phyloP scores from a whole-genome alignment of 2,113 vertebrate species.

The Castor canadensis region DNA sequence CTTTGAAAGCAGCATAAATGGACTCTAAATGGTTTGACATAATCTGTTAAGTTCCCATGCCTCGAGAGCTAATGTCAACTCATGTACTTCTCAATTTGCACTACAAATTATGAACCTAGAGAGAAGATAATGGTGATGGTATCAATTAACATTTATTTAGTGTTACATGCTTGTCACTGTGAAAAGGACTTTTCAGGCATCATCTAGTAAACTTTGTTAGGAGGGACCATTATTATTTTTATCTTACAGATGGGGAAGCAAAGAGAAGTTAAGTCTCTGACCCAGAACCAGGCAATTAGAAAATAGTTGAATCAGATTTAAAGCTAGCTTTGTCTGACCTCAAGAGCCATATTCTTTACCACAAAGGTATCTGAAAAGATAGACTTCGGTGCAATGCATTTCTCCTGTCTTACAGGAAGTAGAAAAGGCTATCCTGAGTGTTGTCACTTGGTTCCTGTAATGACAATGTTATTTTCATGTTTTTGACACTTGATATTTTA shows the following conservation, averaged over 20 bases:
- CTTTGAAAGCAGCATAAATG: conserved; percentile 88
- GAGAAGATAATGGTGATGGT: neutral
- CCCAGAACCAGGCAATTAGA: neutral
- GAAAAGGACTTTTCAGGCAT: neutral
- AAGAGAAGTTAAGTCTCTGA: neutral
- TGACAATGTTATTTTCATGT: neutral
- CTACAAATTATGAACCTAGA: neutral
- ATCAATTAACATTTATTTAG: neutral
- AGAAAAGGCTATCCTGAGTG: neutral
- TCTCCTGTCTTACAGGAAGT: neutral
- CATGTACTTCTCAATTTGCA: neutral
- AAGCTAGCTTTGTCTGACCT: neutral
- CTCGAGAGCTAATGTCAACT: neutral
- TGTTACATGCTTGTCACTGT: neutral
- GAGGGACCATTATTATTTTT: too few relatives aligned
- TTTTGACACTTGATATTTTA: neutral
- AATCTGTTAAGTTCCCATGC: neutral
- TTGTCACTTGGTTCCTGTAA: neutral
- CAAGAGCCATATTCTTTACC: neutral
- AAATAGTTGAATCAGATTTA: neutral
- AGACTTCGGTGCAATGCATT: neutral
- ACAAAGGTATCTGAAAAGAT: neutral
- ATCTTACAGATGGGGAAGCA: too few relatives aligned
- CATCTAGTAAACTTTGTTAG: neutral
- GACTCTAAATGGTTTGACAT: conserved; percentile 33